A percentile compares a stretch with the other conserved stretches of the same genome.
Evolutionary conservation across 1,140 invertebrate species (phyloP).

Genomic region (Drosophila tsacasi): DNA sequence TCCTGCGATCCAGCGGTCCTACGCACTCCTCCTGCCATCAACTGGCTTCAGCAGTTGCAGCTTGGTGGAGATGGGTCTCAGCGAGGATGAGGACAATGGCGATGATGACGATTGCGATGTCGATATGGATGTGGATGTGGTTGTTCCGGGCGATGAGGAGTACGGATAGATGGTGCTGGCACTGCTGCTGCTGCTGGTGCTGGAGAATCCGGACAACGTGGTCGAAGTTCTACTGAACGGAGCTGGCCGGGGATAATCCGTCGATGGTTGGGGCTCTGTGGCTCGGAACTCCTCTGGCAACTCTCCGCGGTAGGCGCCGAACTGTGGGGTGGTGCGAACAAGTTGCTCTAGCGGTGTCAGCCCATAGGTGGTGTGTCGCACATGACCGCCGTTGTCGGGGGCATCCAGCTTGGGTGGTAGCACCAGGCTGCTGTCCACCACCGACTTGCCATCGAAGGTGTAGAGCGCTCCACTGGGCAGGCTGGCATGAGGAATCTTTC

Average conservation of each 20-base stretch:
- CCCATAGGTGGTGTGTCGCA: constrained; percentile 86
- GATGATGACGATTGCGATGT: constrained; percentile 39
- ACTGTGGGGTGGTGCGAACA: constrained; percentile 89
- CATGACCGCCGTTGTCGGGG: constrained; percentile 61
- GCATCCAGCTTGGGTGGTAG: constrained; percentile 86
- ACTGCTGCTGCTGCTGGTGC: constrained; percentile 25
- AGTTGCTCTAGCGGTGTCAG: constrained; percentile 87
- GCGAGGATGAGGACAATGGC: constrained; percentile 59
- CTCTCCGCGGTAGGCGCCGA: constrained; percentile 90
- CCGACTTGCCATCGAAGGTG: constrained; percentile 90
- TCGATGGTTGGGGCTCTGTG: constrained; percentile 45
- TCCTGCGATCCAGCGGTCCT: constrained; percentile 26
- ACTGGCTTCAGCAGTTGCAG: constrained; percentile 66
- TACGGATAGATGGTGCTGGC: constrained; percentile 24
- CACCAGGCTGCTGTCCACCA: constrained; percentile 88
- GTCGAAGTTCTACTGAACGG: constrained; percentile 30
- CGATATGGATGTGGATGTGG: constrained; percentile 20
- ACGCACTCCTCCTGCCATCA: constrained; percentile 47
- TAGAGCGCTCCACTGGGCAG: constrained; percentile 87
- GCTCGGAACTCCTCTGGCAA: constrained; percentile 86
- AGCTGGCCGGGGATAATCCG: constrained; percentile 50
- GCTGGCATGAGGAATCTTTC: constrained; percentile 82
- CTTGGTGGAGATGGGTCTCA: constrained; percentile 79
- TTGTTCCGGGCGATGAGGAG: constrained; percentile 19
- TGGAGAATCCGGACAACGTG: constrained; percentile 25